These are phyloP conservation scores for Psilanteris sp. DNA, from an alignment of 1,140 invertebrate genomes.

Conservation along the genomic window DNA sequence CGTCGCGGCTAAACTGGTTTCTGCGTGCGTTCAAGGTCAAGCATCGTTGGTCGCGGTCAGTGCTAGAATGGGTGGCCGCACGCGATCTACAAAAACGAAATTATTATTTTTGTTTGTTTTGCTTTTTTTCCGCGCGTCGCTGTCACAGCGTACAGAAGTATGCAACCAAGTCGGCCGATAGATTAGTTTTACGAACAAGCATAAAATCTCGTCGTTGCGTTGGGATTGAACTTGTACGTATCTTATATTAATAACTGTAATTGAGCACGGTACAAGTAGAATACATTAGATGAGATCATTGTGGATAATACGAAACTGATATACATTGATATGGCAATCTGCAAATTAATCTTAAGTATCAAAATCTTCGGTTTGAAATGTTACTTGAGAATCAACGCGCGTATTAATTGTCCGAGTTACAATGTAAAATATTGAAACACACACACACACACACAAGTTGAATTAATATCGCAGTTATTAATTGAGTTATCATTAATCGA, in stretches of 20 bases:
- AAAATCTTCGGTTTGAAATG: slow-evolving; percentile 34
- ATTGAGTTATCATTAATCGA: slow-evolving; percentile 3
- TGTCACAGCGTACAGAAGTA: too few relatives aligned
- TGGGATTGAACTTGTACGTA: slow-evolving; percentile 2
- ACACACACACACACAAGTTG: too few relatives aligned
- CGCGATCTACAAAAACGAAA: too few relatives aligned
- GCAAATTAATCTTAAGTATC: slow-evolving; percentile 51
- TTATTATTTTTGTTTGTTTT: too few relatives aligned
- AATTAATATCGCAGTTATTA: slow-evolving; percentile 3
- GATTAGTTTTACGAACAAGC: slow-evolving; percentile 7
- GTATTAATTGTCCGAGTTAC: slow-evolving; percentile 35
- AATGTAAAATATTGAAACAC: slow-evolving; percentile 14
- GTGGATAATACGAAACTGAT: slow-evolving; percentile 47
- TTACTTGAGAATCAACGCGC: slow-evolving; percentile 47
- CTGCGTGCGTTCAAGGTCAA: too few relatives aligned
- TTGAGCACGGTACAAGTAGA: slow-evolving; percentile 20
- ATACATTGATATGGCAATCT: slow-evolving; percentile 40
- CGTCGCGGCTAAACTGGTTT: too few relatives aligned
- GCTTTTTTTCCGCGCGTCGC: too few relatives aligned
- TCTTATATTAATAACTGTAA: slow-evolving; percentile 43
- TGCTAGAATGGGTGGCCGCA: too few relatives aligned
- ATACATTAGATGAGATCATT: slow-evolving; percentile 54
- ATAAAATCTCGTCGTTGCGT: slow-evolving; percentile 15
- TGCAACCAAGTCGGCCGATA: too few relatives aligned
- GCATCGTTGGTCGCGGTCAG: too few relatives aligned